These are phyloP conservation scores for Zeuzera pyrina DNA, from an alignment of 2,888 invertebrate genomes.

Conservation along the genomic window DNA sequence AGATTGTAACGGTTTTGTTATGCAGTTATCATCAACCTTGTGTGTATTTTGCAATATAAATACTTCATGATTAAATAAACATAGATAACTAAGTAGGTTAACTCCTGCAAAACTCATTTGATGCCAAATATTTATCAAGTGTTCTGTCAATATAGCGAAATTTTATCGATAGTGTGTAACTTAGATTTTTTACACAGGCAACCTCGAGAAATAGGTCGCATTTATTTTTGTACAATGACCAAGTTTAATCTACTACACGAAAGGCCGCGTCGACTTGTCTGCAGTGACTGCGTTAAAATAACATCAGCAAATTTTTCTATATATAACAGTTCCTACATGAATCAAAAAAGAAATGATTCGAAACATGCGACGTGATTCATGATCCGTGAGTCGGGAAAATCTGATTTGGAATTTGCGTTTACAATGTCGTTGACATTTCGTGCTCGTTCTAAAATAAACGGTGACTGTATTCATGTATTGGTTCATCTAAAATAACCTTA, in stretches of 20 bases:
- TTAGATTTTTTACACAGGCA: conserved; percentile 42
- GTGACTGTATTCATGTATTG: background rate
- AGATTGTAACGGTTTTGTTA: too few relatives aligned
- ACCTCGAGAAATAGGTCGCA: conserved; percentile 48
- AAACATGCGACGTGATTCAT: conserved; percentile 60
- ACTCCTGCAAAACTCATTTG: conserved; percentile 52
- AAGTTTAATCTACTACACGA: conserved; percentile 24
- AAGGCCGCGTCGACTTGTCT: conserved; percentile 42
- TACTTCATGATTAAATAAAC: too few relatives aligned
- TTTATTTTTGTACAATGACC: conserved; percentile 40
- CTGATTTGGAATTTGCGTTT: conserved; percentile 46
- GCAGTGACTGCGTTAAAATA: conserved; percentile 32
- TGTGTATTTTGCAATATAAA: too few relatives aligned
- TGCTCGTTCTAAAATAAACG: conserved; percentile 28
- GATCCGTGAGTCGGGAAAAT: conserved; percentile 43
- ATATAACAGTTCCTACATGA: conserved; percentile 22
- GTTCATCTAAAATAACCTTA: background rate
- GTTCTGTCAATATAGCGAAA: conserved; percentile 52
- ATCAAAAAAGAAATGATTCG: conserved; percentile 45
- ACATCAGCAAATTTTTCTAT: conserved; percentile 27
- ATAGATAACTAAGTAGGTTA: conserved; percentile 68
- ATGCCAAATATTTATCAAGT: conserved; percentile 64
- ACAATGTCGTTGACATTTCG: conserved; percentile 60
- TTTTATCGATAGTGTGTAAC: conserved; percentile 40
- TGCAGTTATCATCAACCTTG: too few relatives aligned